Evolutionary conservation across 2,113 vertebrate genomes (phyloP), one percentile per base, ranked within the genome.

Genomic region (Mormyrus lacerda): DNA sequence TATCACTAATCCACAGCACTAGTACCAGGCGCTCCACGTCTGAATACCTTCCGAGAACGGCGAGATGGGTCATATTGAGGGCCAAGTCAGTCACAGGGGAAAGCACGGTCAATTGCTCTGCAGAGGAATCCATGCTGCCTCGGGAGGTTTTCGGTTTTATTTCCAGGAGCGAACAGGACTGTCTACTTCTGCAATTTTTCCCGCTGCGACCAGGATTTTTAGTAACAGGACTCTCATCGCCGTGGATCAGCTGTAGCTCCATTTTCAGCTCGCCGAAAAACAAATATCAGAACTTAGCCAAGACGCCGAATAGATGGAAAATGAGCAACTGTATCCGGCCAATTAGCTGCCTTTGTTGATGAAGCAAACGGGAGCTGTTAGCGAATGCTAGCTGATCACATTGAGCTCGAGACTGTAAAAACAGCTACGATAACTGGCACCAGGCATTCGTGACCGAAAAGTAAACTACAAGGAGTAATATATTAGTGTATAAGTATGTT

Each of bases 1-100:
- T 42, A 27, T 42, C 31, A 31, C 53, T 8, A 24, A 1, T 90
- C 94, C 94, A 87, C 35, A 55, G 55, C 27, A 61, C 39, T 17
- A 35, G 2, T 90, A 94, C 94, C 82, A 47, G 9, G 21, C 39
- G 21, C 44, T 45, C 21, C 19, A 21, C 1, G 24, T 24, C 27
- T 3, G 85, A 55, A n/a, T 92, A 98, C 98, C 97, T 96, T 92
- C 96, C 97, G 44, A 98, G 97, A 2, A 93, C 96, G 31, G 89
- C 94, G 55, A 97, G 93, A 86, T 95, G 96, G 93, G 95, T 95
- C 97, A 97, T 94, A 90, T 97, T 97, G 92, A 95, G 92, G 10
- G 97, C 95, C 88, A 98, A 90, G 87, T 95, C 96, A 85, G 97
- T 97, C 92, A 98, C 96, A 31, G 97, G 97, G 27, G 97, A 98